phyloP scores from a whole-genome alignment of 2,888 invertebrate genomes.

The Drosophila villosipedis region DNA sequence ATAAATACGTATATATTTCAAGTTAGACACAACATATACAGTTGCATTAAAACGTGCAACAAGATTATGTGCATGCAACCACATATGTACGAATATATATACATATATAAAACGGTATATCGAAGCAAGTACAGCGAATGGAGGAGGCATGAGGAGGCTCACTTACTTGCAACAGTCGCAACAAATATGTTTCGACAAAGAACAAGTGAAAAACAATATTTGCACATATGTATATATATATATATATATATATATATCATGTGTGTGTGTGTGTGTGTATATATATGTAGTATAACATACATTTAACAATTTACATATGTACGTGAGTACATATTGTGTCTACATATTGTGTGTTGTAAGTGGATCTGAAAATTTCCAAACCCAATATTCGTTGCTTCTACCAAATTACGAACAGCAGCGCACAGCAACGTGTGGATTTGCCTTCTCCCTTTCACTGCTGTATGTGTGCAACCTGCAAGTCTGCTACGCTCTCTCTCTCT shows the following conservation, averaged over 20 bases:
- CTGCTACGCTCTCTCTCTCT: slow-evolving; percentile 41
- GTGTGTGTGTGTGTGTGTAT: not conserved
- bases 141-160: not conserved
- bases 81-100: not conserved
- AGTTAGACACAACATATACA: not conserved
- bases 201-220: not conserved
- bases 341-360: slow-evolving; percentile 11
- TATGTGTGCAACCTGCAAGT: slow-evolving; percentile 27
- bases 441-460: slow-evolving; percentile 40
- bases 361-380: slow-evolving; percentile 35
- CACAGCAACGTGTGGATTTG: slow-evolving; percentile 21
- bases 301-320: slow-evolving; percentile 3
- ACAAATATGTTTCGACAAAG: not conserved
- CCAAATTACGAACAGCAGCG: slow-evolving; percentile 8
- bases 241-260: not conserved
- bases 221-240: not conserved
- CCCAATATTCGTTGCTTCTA: slow-evolving; percentile 24
- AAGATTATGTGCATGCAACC: not conserved
- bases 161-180: not conserved
- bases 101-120: not conserved
- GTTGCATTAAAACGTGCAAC: not conserved
- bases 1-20: not conserved
- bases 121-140: not conserved
- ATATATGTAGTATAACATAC: not conserved
- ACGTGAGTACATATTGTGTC: not conserved